These are phyloP conservation scores for Somateria mollissima DNA, from an alignment of 2,797 vertebrate genomes.

Conservation along the genomic window DNA sequence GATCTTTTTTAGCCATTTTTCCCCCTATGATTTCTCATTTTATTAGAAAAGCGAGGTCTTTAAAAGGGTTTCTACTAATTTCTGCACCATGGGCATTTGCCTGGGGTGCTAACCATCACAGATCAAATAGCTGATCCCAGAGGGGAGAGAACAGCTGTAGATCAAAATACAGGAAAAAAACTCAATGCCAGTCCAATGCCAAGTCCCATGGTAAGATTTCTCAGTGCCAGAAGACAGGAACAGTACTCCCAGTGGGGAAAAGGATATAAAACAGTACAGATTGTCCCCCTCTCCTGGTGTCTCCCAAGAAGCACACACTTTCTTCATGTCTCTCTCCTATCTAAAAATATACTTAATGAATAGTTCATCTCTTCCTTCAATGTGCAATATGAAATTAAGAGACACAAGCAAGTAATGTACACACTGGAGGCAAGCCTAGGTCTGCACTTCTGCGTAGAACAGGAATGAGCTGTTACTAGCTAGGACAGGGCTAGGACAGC, in stretches of 20 bases:
- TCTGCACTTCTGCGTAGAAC: neutral
- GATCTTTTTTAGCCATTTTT: neutral
- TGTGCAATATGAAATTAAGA: neutral
- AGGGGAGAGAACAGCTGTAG: neutral
- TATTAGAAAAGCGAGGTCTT: neutral
- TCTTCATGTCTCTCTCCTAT: neutral
- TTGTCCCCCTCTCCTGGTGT: neutral
- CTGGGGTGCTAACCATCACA: neutral
- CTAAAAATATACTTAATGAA: neutral
- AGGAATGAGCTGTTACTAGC: too few species aligned
- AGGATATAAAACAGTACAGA: neutral
- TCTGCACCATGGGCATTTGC: neutral
- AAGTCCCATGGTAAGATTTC: neutral
- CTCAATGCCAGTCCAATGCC: rapidly evolving
- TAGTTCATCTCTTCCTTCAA: neutral
- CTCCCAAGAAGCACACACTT: neutral
- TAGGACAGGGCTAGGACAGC: neutral
- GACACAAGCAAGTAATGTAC: neutral
- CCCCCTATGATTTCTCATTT: neutral
- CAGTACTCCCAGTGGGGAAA: neutral
- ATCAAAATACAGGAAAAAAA: neutral
- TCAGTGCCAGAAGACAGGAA: neutral
- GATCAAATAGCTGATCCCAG: neutral
- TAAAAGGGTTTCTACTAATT: neutral
- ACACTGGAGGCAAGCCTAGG: neutral